Conservation (phyloP, 2,888 invertebrate species). For the Ochropleura leucogaster region DNA sequence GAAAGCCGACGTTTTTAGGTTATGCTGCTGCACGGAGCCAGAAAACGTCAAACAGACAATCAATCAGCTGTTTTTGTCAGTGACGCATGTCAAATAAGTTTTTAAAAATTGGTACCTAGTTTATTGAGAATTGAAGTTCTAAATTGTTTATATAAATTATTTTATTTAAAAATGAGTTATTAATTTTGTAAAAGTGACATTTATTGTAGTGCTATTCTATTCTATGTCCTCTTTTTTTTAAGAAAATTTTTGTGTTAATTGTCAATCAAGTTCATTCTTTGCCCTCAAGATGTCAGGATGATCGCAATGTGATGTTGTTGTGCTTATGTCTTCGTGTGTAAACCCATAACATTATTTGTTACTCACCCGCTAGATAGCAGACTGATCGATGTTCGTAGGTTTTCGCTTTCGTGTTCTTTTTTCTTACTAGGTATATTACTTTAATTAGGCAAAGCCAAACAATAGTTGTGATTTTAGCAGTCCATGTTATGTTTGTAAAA, state of each 20-base stretch:
- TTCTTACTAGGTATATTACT: too few relatives aligned
- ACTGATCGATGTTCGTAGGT: not conserved
- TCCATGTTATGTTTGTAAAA: too few relatives aligned
- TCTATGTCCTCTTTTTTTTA: not conserved
- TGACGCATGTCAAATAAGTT: not conserved
- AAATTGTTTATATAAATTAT: not conserved
- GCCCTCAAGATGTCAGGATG: slow-evolving; percentile 36
- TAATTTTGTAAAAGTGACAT: not conserved
- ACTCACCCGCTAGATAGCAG: slow-evolving; percentile 28
- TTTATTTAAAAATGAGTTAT: not conserved
- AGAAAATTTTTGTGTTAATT: too few relatives aligned
- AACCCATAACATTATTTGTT: not conserved
- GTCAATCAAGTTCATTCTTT: not conserved
- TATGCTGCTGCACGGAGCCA: slow-evolving; percentile 51
- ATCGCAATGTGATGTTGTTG: not conserved
- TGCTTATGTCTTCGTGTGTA: too few relatives aligned
- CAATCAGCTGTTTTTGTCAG: slow-evolving; percentile 54
- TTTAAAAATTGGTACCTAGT: not conserved
- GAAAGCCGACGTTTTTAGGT: slow-evolving; percentile 69
- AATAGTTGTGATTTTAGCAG: too few relatives aligned
- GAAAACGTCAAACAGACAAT: slow-evolving; percentile 48
- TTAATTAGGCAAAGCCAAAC: too few relatives aligned
- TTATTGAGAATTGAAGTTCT: slow-evolving; percentile 1
- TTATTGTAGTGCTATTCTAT: not conserved
- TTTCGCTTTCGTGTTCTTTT: not conserved